Percentiles rank a stretch among this genome's conserved stretches.
phyloP scores from a whole-genome alignment of 1,140 invertebrate species.

The Caerostris darwini region DNA sequence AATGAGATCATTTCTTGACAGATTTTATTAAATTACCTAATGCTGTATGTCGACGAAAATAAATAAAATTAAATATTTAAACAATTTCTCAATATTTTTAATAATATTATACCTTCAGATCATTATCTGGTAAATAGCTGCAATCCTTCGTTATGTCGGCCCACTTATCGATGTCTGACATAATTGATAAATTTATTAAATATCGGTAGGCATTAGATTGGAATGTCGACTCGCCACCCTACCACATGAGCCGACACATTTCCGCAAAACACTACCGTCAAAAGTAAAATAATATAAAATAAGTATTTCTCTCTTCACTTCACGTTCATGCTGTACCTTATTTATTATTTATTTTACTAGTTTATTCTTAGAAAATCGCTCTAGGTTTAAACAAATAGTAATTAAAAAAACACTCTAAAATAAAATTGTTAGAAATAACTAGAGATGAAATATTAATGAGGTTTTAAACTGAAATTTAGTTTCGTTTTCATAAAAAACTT shows the following conservation, averaged over 20 bases:
- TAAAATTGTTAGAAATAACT: too few relatives aligned
- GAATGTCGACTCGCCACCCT: conserved; percentile 62
- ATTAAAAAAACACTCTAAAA: too few relatives aligned
- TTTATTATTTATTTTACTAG: too few relatives aligned
- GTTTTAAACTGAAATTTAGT: too few relatives aligned
- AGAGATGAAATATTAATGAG: too few relatives aligned
- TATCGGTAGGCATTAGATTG: conserved; percentile 67
- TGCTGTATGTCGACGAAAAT: neutral
- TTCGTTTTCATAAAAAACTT: too few relatives aligned
- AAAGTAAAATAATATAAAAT: conserved; percentile 62
- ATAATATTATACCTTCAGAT: conserved; percentile 88
- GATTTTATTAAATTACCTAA: conserved; percentile 12
- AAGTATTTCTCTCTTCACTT: conserved; percentile 24
- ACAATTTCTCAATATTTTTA: conserved; percentile 43
- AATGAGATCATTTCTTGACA: conserved; percentile 13
- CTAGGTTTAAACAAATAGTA: too few relatives aligned
- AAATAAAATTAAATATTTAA: conserved; percentile 50
- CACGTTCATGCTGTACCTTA: neutral
- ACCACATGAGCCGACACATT: conserved; percentile 68
- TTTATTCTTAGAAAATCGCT: too few relatives aligned
- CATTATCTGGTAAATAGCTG: conserved; percentile 98
- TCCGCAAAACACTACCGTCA: conserved; percentile 67
- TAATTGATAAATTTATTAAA: conserved; percentile 68
- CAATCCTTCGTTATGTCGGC: conserved; percentile 96
- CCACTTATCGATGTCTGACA: conserved; percentile 92